These are phyloP conservation scores for Coenobita brevimanus DNA, from an alignment of 1,140 invertebrate species.

Conservation along the genomic window DNA sequence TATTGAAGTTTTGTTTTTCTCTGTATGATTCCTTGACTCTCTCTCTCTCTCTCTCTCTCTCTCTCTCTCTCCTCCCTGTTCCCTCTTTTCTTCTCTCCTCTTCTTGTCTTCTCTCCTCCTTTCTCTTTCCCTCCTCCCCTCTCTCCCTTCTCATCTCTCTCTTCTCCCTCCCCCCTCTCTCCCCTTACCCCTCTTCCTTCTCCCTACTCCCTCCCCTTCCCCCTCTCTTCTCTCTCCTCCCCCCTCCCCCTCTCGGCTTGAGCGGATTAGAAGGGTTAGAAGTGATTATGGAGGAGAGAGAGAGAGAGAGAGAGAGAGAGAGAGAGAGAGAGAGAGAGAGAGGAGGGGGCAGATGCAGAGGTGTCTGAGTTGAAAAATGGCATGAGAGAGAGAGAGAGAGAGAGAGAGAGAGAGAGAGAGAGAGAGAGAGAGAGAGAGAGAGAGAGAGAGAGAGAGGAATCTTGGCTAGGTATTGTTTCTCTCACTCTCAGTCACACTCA, in stretches of 20 bases:
- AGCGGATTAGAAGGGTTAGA: too few species aligned
- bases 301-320: not conserved
- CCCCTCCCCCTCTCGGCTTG: not conserved
- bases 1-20: not conserved
- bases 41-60: conserved; percentile 25
- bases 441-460: too few species aligned
- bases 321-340: not conserved
- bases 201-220: not conserved
- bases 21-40: conserved; percentile 3
- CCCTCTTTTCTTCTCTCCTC: not conserved
- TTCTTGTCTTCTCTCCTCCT: not conserved
- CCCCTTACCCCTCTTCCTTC: not conserved
- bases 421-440: not conserved
- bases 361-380: not conserved
- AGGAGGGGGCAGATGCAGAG: not conserved
- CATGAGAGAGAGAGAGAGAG: not conserved
- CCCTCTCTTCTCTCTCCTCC: not conserved
- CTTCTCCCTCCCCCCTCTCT: too few species aligned
- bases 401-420: not conserved
- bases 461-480: too few species aligned
- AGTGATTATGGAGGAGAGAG: not conserved
- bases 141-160: too few species aligned
- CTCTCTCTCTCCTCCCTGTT: not conserved
- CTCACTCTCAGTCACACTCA: too few species aligned
- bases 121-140: not conserved